A percentile compares a stretch with the other conserved stretches of the same genome.
phyloP scores from a whole-genome alignment of 1,140 invertebrate genomes.

The Ips nitidus region DNA sequence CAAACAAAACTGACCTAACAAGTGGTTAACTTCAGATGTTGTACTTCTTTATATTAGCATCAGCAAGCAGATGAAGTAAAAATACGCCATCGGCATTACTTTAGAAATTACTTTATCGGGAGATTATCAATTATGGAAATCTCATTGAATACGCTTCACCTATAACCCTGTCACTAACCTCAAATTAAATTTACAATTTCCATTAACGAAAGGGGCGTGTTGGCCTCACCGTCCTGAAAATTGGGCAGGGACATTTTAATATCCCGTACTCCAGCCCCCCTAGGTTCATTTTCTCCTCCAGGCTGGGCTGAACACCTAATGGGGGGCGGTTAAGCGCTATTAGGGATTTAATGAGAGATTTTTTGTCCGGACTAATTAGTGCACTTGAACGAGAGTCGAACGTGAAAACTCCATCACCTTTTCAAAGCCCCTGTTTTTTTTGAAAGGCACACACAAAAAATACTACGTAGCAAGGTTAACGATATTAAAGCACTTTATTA shows the following conservation, averaged over 20 bases:
- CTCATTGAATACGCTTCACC: conserved; percentile 10
- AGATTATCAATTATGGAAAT: conserved; percentile 18
- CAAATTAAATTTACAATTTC: conserved; percentile 32
- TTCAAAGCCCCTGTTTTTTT: too few species aligned
- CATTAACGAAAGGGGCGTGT: conserved; percentile 26
- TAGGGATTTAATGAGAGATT: too few species aligned
- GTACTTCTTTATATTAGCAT: background rate
- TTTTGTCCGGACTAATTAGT: too few species aligned
- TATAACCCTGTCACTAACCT: conserved; percentile 15
- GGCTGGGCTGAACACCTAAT: too few species aligned
- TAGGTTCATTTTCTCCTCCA: background rate
- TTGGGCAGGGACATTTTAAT: conserved; percentile 25
- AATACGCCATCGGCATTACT: background rate
- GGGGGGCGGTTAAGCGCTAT: too few species aligned
- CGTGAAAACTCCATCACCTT: too few species aligned
- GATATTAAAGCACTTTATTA: too few species aligned
- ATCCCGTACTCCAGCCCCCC: conserved; percentile 21
- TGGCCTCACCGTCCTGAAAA: conserved; percentile 2
- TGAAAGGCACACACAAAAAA: too few species aligned
- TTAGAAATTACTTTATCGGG: conserved; percentile 15
- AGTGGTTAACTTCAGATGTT: too few species aligned
- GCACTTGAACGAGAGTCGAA: too few species aligned
- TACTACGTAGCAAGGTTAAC: too few species aligned
- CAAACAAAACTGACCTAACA: too few species aligned
- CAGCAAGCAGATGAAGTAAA: background rate